A percentile compares a stretch with the other conserved stretches of the same genome.
Evolutionary conservation across 2,797 vertebrate genomes (phyloP).

Genomic region (Synanceia verrucosa): DNA sequence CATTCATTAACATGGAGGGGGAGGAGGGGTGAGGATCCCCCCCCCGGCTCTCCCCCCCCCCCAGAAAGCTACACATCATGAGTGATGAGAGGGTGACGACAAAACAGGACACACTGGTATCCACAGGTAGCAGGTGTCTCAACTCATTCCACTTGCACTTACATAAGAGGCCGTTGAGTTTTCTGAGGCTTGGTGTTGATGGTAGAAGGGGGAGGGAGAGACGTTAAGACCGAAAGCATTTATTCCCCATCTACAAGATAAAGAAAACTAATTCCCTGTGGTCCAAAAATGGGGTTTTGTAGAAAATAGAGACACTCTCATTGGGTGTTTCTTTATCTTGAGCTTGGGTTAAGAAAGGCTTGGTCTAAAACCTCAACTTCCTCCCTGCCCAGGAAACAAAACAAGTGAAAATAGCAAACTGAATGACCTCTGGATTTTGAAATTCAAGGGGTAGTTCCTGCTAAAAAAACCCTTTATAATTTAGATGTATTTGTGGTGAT

Average conservation of each 20-base stretch:
- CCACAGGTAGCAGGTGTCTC: conserved; percentile 71
- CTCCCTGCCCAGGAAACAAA: conserved; percentile 39
- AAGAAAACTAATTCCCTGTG: conserved; percentile 69
- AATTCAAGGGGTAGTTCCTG: conserved; percentile 48
- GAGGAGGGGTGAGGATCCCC: not conserved
- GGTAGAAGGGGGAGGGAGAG: conserved; percentile 26
- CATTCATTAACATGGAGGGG: conserved; percentile 69
- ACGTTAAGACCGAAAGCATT: conserved; percentile 32
- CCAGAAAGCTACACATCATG: conserved; percentile 74
- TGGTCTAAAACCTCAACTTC: conserved; percentile 64
- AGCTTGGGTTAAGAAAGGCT: conserved; percentile 43
- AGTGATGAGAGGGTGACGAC: conserved; percentile 54
- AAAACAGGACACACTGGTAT: conserved; percentile 68
- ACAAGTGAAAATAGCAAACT: conserved; percentile 28
- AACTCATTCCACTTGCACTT: conserved; percentile 64
- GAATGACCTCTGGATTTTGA: conserved; percentile 32
- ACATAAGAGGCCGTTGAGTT: conserved; percentile 49
- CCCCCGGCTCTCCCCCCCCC: conserved; percentile 32
- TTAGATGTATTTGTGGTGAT: conserved; percentile 50
- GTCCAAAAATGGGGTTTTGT: conserved; percentile 70
- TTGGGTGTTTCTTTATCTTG: conserved; percentile 60
- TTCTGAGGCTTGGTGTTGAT: conserved; percentile 42
- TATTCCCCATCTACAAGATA: conserved; percentile 47
- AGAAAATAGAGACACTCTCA: conserved; percentile 71
- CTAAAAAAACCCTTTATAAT: conserved; percentile 58